A percentile compares a stretch with the other conserved stretches of the same genome.
These are phyloP conservation scores for Agrochola macilenta DNA, from an alignment of 2,888 invertebrate genomes.

Conservation along the genomic window DNA sequence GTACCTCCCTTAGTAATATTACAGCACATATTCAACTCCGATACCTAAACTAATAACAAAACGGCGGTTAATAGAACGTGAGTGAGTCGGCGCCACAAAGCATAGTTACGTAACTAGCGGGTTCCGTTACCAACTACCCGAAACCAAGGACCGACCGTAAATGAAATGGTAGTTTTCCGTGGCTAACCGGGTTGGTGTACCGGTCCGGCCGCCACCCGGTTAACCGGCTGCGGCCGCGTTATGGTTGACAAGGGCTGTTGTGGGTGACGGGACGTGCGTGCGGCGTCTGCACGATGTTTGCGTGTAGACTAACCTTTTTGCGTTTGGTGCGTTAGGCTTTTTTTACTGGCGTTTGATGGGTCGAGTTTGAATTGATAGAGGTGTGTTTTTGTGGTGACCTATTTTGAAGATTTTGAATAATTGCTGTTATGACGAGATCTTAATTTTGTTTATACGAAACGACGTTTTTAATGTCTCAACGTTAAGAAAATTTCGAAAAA, in stretches of 20 bases:
- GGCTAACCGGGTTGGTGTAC: constrained; percentile 71
- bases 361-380: constrained; percentile 20
- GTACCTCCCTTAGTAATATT: constrained; percentile 31
- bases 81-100: constrained; percentile 80
- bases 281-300: constrained; percentile 80
- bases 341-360: constrained; percentile 45
- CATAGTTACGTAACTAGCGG: constrained; percentile 88
- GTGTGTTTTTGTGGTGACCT: constrained; percentile 2
- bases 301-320: constrained; percentile 67
- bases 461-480: not conserved
- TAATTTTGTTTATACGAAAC: not conserved
- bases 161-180: constrained; percentile 90
- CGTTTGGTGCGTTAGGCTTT: constrained; percentile 35
- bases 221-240: constrained; percentile 85
- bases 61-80: constrained; percentile 76
- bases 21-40: constrained; percentile 54
- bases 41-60: constrained; percentile 72
- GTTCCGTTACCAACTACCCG: constrained; percentile 85
- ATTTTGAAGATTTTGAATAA: not conserved
- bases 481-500: not conserved
- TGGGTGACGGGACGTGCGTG: constrained; percentile 80
- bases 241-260: constrained; percentile 90
- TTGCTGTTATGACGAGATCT: not conserved
- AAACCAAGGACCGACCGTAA: constrained; percentile 88
- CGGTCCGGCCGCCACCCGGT: constrained; percentile 68